Base-by-base conservation (phyloP, 92 coral and sea anemone species). In the Epizoanthus illoricatus region DNA sequence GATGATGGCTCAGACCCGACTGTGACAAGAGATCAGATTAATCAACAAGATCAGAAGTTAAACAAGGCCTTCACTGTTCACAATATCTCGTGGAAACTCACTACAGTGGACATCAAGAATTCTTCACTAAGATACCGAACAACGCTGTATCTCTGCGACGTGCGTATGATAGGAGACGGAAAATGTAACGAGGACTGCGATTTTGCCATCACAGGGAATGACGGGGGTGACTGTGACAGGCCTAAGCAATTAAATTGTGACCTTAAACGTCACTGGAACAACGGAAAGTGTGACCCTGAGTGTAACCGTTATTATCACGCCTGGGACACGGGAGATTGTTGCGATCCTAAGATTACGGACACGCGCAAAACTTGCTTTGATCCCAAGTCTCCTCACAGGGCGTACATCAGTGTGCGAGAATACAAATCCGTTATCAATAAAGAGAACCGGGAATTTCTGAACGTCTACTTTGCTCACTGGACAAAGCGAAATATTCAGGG, bases 291-390 rank as follows among this genome's bases (percentile, higher is more conserved):
- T 79, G 98, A 96, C 91, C 86, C 91, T 15, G 98, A 96, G 68
- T 96, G 99, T 43, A 96, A 96, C 67, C 81, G 80, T 41, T 74
- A 76, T n/a, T 84, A 82, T 45, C 86, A 88, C 67, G 85, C 84
- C 59, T 96, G 98, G 95, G 99, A 96, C 67, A 66, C 45, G 55
- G 99, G 99, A 4, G 99, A 96, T 80, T 96, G 99, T 59, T 96
- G 99, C 63, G 88, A 90, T 58, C 85, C 88, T 5, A 80, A 71
- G 23, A 75, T 89, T 24, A 90, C 94, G 4, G 84, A 84, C 4
- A 80, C 89, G 7, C 80, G 85, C 71, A 75, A 88, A 60, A 89
- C 94, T 3, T 96, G 99, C 74, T 91, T 93, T 74, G 98, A 96
- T 60, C 98, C 99, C 6, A 71, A 83, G 3, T 93, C 98, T 9